Conservation (phyloP, 2,888 invertebrate species). For the Punctoribates punctum region DNA sequence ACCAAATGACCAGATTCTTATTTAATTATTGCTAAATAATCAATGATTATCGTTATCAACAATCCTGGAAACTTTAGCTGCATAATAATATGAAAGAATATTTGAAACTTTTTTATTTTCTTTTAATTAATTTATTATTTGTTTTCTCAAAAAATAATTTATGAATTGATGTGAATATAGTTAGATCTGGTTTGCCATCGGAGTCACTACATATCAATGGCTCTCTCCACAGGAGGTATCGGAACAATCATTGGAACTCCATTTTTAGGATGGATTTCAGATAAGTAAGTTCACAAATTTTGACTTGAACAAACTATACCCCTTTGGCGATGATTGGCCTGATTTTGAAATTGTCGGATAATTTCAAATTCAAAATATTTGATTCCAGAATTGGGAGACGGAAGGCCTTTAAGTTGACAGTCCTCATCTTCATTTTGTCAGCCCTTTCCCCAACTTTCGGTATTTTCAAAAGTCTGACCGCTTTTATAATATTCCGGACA, state of each 20-base stretch:
- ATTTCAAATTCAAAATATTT: not conserved
- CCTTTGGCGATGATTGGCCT: too few species aligned
- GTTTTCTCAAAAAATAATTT: too few species aligned
- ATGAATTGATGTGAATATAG: too few species aligned
- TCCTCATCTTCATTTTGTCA: constrained; percentile 40
- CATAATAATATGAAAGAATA: too few species aligned
- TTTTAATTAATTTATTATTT: too few species aligned
- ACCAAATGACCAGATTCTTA: too few species aligned
- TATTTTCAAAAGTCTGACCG: constrained; percentile 43
- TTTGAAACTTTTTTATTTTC: too few species aligned
- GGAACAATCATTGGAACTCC: constrained; percentile 46
- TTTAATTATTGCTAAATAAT: too few species aligned
- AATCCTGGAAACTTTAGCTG: too few species aligned
- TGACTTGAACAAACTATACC: too few species aligned
- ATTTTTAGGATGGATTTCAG: constrained; percentile 45
- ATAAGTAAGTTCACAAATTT: constrained; percentile 45
- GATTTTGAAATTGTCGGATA: too few species aligned
- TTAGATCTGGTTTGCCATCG: constrained; percentile 45
- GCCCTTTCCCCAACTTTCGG: constrained; percentile 40
- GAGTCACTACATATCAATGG: constrained; percentile 43
- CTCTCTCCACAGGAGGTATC: constrained; percentile 44
- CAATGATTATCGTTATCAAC: too few species aligned
- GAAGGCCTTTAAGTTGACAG: constrained; percentile 43
- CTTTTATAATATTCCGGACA: constrained; percentile 45
- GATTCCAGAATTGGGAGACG: constrained; percentile 45